Conservation (phyloP, 2,113 vertebrate species). For the Turnix velox region DNA sequence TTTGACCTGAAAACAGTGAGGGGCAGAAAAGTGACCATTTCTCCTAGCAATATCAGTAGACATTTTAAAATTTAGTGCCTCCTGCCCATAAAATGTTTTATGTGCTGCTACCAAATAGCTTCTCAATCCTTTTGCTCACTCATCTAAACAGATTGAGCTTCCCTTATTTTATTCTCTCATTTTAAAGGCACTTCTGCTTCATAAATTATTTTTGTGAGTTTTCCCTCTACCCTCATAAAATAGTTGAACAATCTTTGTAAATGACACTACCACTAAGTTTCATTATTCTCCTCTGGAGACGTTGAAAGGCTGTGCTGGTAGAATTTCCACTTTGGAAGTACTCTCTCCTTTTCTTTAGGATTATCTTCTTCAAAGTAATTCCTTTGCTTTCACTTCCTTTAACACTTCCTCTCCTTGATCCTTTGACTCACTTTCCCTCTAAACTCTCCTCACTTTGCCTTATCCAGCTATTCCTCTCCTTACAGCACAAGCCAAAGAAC, state of each 20-base stretch:
- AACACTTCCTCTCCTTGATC: neutral
- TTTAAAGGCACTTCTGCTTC: neutral
- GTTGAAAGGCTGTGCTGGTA: neutral
- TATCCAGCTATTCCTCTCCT: neutral
- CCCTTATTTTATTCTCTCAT: neutral
- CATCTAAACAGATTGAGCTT: neutral
- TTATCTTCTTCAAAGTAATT: neutral
- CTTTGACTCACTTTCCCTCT: neutral
- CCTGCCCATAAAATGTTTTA: neutral
- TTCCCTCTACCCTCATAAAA: neutral
- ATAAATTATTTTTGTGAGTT: neutral
- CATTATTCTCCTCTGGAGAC: neutral
- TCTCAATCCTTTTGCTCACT: neutral
- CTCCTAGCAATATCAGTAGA: neutral
- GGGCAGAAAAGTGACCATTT: neutral
- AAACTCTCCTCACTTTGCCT: neutral
- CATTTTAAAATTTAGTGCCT: neutral
- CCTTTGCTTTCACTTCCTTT: neutral
- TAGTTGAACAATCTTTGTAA: neutral
- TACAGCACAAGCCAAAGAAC: neutral
- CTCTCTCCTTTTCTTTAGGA: neutral
- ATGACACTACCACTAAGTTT: neutral
- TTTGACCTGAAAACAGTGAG: neutral
- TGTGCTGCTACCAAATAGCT: neutral
- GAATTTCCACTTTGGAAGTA: neutral